These are phyloP conservation scores for Stercorarius parasiticus DNA, from an alignment of 2,113 vertebrate genomes.

Conservation along the genomic window DNA sequence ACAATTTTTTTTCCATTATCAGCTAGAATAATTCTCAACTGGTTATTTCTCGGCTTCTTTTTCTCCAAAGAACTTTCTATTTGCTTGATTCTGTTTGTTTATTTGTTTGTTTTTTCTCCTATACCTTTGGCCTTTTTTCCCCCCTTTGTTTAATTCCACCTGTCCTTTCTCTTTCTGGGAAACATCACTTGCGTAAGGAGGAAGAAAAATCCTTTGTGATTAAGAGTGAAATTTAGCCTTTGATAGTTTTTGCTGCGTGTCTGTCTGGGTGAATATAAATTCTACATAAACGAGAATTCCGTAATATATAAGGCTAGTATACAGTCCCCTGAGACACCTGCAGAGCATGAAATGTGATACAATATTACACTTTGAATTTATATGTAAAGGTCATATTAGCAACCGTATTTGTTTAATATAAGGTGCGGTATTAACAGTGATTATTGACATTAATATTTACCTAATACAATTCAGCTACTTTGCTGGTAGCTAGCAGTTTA, in stretches of 20 bases:
- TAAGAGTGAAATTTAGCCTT: neutral
- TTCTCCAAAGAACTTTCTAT: neutral
- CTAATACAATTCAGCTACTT: neutral
- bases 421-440: neutral
- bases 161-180: neutral
- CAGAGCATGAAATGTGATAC: neutral
- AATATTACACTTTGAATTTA: neutral
- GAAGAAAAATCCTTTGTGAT: neutral
- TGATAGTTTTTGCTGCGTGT: neutral
- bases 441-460: constrained; percentile 24
- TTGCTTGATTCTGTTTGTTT: neutral
- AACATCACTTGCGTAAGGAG: neutral
- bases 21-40: neutral
- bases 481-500: neutral
- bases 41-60: neutral
- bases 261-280: neutral
- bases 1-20: neutral
- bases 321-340: neutral
- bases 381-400: constrained; percentile 48
- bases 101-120: neutral
- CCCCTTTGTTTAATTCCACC: neutral
- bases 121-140: neutral
- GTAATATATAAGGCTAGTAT: neutral
- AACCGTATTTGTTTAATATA: constrained; percentile 47
- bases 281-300: neutral